Conservation (phyloP, 2,888 invertebrate species). For the Chloromyia formosa region DNA sequence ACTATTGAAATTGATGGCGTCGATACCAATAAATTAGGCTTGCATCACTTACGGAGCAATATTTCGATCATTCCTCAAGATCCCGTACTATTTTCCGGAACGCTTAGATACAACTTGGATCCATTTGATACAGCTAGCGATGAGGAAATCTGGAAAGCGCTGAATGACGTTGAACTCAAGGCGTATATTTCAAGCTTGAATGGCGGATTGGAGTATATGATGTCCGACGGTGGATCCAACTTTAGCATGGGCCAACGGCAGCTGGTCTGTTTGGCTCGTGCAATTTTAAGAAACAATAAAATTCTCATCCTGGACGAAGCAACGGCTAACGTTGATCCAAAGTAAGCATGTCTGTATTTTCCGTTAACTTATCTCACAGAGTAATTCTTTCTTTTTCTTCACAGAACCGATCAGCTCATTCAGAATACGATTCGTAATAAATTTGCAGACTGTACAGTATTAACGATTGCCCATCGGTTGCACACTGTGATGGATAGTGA, state of each 20-base stretch:
- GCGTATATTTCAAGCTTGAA: constrained; percentile 71
- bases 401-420: constrained; percentile 83
- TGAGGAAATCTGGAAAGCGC: constrained; percentile 77
- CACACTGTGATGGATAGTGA: constrained; percentile 93
- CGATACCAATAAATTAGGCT: constrained; percentile 74
- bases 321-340: constrained; percentile 89
- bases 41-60: constrained; percentile 79
- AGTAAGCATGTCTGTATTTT: constrained; percentile 67
- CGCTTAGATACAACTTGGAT: constrained; percentile 85
- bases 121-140: constrained; percentile 81
- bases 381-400: constrained; percentile 51
- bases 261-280: constrained; percentile 84
- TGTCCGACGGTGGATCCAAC: constrained; percentile 82
- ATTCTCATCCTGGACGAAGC: constrained; percentile 90
- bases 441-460: constrained; percentile 83
- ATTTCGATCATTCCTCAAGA: constrained; percentile 95
- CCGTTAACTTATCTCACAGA: neutral
- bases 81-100: constrained; percentile 85
- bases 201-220: constrained; percentile 69
- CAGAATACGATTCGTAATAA: constrained; percentile 83
- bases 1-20: constrained; percentile 79
- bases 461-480: constrained; percentile 90
- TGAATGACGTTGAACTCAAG: constrained; percentile 82
- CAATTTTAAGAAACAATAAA: constrained; percentile 80
- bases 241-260: constrained; percentile 91